Evolutionary conservation across 1,140 invertebrate species (phyloP).

Genomic region (Samia ricini): DNA sequence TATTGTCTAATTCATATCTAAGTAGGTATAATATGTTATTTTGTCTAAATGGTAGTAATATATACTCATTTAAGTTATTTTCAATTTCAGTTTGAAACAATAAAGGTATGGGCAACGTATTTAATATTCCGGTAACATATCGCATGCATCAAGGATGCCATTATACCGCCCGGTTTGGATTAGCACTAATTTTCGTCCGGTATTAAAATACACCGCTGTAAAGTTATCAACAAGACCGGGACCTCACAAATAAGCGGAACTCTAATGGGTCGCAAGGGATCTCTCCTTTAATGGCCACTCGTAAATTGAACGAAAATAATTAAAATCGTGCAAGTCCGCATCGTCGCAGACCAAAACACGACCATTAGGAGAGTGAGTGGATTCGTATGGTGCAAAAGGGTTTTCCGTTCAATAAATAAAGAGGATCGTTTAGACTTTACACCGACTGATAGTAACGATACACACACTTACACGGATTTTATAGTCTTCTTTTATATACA

Average conservation of each 20-base stretch:
- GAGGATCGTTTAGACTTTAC: slow-evolving; percentile 4
- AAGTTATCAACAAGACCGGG: slow-evolving; percentile 72
- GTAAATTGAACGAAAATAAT: slow-evolving; percentile 77
- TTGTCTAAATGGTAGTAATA: background rate
- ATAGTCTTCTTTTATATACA: background rate
- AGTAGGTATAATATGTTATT: background rate
- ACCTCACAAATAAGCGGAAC: slow-evolving; percentile 39
- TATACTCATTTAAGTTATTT: background rate
- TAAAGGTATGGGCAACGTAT: slow-evolving; percentile 15
- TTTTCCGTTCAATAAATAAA: slow-evolving; percentile 69
- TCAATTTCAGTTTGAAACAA: background rate
- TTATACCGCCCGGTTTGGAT: slow-evolving; percentile 26
- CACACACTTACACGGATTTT: background rate
- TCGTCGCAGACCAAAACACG: slow-evolving; percentile 65
- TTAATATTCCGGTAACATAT: slow-evolving; percentile 44
- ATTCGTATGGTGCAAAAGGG: slow-evolving; percentile 52
- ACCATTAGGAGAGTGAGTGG: slow-evolving; percentile 57
- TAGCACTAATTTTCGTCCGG: slow-evolving; percentile 59
- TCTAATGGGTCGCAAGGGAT: slow-evolving; percentile 67
- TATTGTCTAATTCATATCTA: background rate
- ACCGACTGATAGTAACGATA: background rate
- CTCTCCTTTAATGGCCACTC: slow-evolving; percentile 70
- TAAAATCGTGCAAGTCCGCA: slow-evolving; percentile 67
- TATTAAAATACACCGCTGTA: slow-evolving; percentile 64
- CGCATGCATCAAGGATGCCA: slow-evolving; percentile 29